Evolutionary conservation across 2,797 vertebrate species (phyloP).

Genomic region (Myripristis murdjan): DNA sequence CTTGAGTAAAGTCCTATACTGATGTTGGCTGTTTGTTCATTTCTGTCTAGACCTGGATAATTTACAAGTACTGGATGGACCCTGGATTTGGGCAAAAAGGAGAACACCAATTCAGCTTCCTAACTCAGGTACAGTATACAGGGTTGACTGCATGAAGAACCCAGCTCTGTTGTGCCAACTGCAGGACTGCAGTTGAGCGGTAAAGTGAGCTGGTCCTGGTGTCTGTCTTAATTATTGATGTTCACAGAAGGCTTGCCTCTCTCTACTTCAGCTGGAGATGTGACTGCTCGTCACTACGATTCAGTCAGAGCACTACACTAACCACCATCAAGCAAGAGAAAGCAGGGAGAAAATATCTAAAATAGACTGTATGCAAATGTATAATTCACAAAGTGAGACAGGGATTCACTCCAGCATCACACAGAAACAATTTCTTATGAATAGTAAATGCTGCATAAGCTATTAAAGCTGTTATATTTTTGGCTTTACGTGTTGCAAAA

Average conservation of each 20-base stretch:
- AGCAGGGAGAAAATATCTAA: conserved; percentile 31
- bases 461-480: conserved; percentile 11
- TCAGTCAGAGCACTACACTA: conserved; percentile 12
- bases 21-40: neutral
- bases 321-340: conserved; percentile 11
- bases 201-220: conserved; percentile 20
- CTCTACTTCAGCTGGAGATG: conserved; percentile 34
- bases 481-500: conserved; percentile 3
- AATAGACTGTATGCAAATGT: conserved; percentile 45
- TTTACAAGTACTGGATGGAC: neutral
- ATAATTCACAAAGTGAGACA: conserved; percentile 58
- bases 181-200: conserved; percentile 20
- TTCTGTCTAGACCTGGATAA: neutral
- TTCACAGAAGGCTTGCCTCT: conserved; percentile 19
- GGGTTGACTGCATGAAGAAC: neutral
- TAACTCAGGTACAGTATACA: neutral
- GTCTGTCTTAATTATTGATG: conserved; percentile 47
- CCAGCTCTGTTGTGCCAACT: neutral
- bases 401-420: conserved; percentile 12
- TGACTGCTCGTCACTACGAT: conserved; percentile 5
- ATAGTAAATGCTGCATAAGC: conserved; percentile 38
- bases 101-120: neutral
- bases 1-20: neutral
- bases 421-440: conserved; percentile 47
- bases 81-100: neutral